phyloP scores from a whole-genome alignment of 2,113 vertebrate species.

The Trematocara zebra region DNA sequence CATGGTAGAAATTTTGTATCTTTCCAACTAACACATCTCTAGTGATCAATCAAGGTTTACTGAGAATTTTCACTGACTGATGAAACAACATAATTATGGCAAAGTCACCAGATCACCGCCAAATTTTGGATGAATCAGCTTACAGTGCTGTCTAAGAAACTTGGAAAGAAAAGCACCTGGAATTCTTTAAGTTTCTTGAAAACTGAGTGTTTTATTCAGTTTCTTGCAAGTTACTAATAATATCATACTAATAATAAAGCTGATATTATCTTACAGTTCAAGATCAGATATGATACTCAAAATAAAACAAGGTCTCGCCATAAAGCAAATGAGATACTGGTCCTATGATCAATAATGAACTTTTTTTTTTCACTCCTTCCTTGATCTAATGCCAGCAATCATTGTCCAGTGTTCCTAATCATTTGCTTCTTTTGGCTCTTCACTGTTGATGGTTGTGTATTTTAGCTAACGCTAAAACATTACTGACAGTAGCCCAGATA shows the following conservation, averaged over 20 bases:
- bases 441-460: not conserved
- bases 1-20: not conserved
- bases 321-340: not conserved
- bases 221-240: not conserved
- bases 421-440: not conserved
- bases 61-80: accelerated
- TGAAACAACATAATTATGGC: not conserved
- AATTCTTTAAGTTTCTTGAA: not conserved
- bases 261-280: not conserved
- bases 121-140: accelerated
- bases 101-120: not conserved
- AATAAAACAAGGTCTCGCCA: not conserved
- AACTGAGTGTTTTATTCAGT: not conserved
- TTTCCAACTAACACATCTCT: not conserved
- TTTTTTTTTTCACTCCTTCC: not conserved
- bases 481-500: not conserved
- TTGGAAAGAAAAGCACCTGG: accelerated
- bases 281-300: accelerated
- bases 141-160: not conserved
- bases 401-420: not conserved
- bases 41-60: not conserved
- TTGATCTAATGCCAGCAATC: not conserved
- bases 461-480: not conserved
- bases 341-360: not conserved
- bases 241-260: not conserved